These are phyloP conservation scores for Phania funesta DNA, from an alignment of 2,888 invertebrate genomes.

Conservation along the genomic window DNA sequence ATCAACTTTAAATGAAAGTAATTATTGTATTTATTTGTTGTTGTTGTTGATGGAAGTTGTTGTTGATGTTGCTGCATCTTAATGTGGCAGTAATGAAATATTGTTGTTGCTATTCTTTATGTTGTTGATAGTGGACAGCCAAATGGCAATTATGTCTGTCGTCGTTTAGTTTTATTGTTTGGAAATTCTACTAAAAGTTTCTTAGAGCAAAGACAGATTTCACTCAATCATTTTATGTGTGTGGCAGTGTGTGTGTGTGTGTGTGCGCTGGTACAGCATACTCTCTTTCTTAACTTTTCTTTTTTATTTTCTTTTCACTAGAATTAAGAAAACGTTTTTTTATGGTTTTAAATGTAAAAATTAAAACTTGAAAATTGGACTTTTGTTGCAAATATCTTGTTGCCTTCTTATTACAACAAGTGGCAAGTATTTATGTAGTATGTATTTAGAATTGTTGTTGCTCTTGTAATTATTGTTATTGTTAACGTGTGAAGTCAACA, in stretches of 20 bases:
- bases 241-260: not conserved
- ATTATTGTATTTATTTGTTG: constrained; percentile 50
- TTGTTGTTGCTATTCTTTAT: constrained; percentile 11
- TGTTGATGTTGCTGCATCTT: constrained; percentile 31
- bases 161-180: constrained; percentile 36
- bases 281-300: not conserved
- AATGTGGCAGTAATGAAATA: constrained; percentile 62
- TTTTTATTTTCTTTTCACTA: not conserved
- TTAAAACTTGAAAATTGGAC: constrained; percentile 33
- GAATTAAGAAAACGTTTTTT: constrained; percentile 23
- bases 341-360: constrained; percentile 27
- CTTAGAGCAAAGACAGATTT: constrained; percentile 49
- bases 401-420: constrained; percentile 23
- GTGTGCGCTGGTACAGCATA: not conserved
- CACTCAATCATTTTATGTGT: constrained; percentile 44
- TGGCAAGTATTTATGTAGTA: constrained; percentile 9
- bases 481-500: constrained; percentile 59
- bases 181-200: constrained; percentile 38
- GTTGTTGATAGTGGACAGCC: constrained; percentile 27
- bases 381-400: constrained; percentile 44
- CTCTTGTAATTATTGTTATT: constrained; percentile 23
- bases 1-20: constrained; percentile 63
- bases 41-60: not conserved
- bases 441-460: constrained; percentile 19
- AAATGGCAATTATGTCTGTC: constrained; percentile 48